A percentile compares a stretch with the other conserved stretches of the same genome.
These are phyloP conservation scores for Himantopus leucocephalus DNA, from an alignment of 2,113 vertebrate species.

Conservation along the genomic window DNA sequence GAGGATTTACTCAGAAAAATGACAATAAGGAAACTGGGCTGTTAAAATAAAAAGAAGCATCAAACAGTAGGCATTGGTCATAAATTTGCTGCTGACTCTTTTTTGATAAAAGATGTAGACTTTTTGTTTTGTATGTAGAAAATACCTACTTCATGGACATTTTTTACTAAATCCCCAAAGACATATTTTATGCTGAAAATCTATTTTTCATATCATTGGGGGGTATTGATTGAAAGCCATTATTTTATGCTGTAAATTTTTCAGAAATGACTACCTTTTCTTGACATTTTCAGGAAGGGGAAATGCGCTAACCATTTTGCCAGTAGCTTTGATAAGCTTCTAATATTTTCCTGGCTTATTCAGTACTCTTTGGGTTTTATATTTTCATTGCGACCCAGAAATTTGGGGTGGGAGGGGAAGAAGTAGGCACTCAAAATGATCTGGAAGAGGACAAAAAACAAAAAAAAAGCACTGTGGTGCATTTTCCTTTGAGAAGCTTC, in stretches of 20 bases:
- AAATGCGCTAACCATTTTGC: background rate
- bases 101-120: background rate
- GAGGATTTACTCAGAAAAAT: background rate
- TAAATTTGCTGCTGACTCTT: background rate
- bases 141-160: background rate
- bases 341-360: background rate
- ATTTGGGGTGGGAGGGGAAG: background rate
- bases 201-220: background rate
- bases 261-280: background rate
- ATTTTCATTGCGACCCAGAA: background rate
- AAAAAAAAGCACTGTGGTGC: background rate
- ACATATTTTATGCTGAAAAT: background rate
- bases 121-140: background rate
- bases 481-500: background rate
- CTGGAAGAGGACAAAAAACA: background rate
- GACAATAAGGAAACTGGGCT: background rate
- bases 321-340: background rate
- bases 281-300: background rate
- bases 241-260: background rate
- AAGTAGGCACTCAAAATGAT: background rate
- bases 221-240: background rate
- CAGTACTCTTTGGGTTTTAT: background rate
- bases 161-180: background rate
- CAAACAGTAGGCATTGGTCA: background rate
- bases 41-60: background rate